These are phyloP conservation scores for Augochlora pura DNA, from an alignment of 1,140 invertebrate species.

Conservation along the genomic window DNA sequence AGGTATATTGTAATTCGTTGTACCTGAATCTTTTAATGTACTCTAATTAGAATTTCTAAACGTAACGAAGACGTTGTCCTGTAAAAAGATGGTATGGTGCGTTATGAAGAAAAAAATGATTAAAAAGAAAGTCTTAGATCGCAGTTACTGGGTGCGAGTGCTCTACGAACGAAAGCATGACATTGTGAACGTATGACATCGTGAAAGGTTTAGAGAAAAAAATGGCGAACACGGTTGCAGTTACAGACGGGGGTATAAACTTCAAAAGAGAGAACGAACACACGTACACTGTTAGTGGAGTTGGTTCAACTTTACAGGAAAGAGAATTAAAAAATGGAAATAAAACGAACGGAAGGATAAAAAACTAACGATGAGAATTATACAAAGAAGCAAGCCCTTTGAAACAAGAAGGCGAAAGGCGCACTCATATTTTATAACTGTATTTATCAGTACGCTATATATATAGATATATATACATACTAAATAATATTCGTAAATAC, in stretches of 20 bases:
- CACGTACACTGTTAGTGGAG: constrained; percentile 31
- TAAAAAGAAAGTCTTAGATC: constrained; percentile 37
- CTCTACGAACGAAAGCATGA: constrained; percentile 37
- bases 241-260: constrained; percentile 69
- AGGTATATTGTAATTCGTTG: constrained; percentile 48
- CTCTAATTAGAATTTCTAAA: constrained; percentile 63
- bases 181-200: constrained; percentile 43
- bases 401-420: constrained; percentile 47
- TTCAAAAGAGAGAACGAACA: constrained; percentile 39
- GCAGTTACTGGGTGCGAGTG: constrained; percentile 53
- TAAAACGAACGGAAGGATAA: constrained; percentile 24
- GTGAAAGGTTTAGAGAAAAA: constrained; percentile 53
- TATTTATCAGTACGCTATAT: constrained; percentile 76
- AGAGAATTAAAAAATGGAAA: constrained; percentile 12
- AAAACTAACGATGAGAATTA: constrained; percentile 32
- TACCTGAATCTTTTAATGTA: constrained; percentile 54
- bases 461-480: constrained; percentile 77
- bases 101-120: constrained; percentile 30
- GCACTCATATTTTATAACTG: constrained; percentile 78
- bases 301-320: constrained; percentile 46
- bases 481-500: constrained; percentile 76
- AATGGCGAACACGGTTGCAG: constrained; percentile 73
- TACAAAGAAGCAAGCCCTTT: constrained; percentile 58
- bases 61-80: constrained; percentile 66
- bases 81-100: constrained; percentile 55